phyloP scores from a whole-genome alignment of 1,140 invertebrate species.

The Frieseomelitta varia region DNA sequence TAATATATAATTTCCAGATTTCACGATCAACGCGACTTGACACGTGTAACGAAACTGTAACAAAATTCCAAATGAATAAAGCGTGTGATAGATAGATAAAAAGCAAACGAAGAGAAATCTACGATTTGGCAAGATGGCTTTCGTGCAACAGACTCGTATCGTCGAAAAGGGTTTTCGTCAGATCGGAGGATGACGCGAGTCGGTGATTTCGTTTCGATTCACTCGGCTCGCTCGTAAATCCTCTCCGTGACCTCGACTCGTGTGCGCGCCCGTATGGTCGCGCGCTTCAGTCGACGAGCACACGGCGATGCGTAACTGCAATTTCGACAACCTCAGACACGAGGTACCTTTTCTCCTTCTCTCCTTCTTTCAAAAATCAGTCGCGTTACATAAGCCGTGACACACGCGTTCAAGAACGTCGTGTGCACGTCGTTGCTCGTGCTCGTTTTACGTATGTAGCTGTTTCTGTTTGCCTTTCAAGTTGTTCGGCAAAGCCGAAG shows the following conservation, averaged over 20 bases:
- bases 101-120: too few relatives aligned
- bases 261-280: constrained; percentile 35
- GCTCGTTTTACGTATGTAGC: background rate
- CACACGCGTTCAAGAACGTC: background rate
- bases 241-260: constrained; percentile 34
- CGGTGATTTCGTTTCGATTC: constrained; percentile 45
- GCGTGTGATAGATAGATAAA: too few relatives aligned
- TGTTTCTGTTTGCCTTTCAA: constrained; percentile 11
- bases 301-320: background rate
- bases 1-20: background rate
- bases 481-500: constrained; percentile 4
- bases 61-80: background rate
- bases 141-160: background rate
- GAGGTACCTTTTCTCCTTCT: too few relatives aligned
- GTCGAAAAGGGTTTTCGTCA: constrained; percentile 25
- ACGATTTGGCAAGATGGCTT: background rate
- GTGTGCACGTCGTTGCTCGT: constrained; percentile 1
- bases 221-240: constrained; percentile 28
- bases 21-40: background rate
- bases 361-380: background rate
- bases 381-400: constrained; percentile 16
- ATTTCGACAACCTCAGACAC: background rate
- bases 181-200: constrained; percentile 28
- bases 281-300: background rate
- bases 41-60: background rate